These are phyloP conservation scores for Neopipo cinnamomea DNA, from an alignment of 2,113 vertebrate genomes.

Conservation along the genomic window DNA sequence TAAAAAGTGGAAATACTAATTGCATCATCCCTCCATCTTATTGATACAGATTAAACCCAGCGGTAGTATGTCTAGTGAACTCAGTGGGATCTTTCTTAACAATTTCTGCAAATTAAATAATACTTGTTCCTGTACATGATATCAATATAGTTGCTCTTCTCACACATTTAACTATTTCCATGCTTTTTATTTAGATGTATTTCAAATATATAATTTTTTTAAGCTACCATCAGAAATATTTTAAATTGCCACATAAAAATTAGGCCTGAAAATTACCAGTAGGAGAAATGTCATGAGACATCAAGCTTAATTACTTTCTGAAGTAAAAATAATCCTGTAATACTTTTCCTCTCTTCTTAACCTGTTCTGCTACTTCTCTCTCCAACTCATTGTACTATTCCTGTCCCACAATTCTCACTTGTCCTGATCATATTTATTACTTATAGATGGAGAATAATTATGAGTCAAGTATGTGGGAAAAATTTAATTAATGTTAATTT, in stretches of 20 bases:
- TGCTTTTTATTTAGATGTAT: background rate
- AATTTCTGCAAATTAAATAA: constrained; percentile 70
- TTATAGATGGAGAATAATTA: constrained; percentile 46
- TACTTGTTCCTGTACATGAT: constrained; percentile 20
- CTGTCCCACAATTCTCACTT: background rate
- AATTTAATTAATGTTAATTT: constrained; percentile 54
- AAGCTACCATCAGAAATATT: background rate
- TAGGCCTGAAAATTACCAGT: background rate
- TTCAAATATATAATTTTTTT: background rate
- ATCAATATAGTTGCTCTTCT: constrained; percentile 37
- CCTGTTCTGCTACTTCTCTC: background rate
- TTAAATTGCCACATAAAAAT: background rate
- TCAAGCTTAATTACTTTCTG: background rate
- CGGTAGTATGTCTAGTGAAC: constrained; percentile 46
- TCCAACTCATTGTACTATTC: constrained; percentile 16
- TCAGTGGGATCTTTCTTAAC: constrained; percentile 59
- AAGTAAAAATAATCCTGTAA: background rate
- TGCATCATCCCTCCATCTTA: constrained; percentile 37
- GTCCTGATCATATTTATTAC: constrained; percentile 50
- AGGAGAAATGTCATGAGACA: background rate
- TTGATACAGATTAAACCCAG: constrained; percentile 67
- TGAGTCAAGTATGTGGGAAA: constrained; percentile 34
- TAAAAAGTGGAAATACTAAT: constrained; percentile 63
- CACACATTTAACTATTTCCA: constrained; percentile 12
- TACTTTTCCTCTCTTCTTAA: background rate